Evolutionary conservation across 2,113 vertebrate genomes (phyloP).

Genomic region (Rhynchomys soricoides): DNA sequence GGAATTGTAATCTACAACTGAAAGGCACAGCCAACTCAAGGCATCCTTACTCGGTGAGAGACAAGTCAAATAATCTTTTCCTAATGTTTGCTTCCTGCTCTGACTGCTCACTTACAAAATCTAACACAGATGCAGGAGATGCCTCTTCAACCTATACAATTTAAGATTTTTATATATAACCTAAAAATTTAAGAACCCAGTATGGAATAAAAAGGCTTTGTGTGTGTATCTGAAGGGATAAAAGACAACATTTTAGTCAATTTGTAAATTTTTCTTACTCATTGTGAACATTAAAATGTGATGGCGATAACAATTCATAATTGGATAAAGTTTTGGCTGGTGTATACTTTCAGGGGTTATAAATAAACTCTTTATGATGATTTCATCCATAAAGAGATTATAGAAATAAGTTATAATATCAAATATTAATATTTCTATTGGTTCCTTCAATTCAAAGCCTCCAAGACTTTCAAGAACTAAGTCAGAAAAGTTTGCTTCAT

Average conservation of each 20-base stretch:
- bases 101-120: not conserved
- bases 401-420: not conserved
- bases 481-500: not conserved
- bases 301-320: not conserved
- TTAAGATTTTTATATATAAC: not conserved
- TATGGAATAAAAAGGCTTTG: not conserved
- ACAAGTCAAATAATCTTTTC: not conserved
- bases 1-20: not conserved
- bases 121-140: not conserved
- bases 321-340: not conserved
- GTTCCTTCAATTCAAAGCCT: conserved; percentile 2
- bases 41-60: not conserved
- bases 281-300: not conserved
- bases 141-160: not conserved
- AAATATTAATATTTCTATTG: not conserved
- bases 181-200: not conserved
- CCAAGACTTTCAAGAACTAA: conserved; percentile 28
- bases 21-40: not conserved
- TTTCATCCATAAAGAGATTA: not conserved
- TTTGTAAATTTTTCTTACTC: not conserved
- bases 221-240: not conserved
- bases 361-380: not conserved
- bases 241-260: not conserved
- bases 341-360: not conserved
- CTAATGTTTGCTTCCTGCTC: not conserved